Conservation (phyloP, 2,113 vertebrate species). For the Tachycineta bicolor region DNA sequence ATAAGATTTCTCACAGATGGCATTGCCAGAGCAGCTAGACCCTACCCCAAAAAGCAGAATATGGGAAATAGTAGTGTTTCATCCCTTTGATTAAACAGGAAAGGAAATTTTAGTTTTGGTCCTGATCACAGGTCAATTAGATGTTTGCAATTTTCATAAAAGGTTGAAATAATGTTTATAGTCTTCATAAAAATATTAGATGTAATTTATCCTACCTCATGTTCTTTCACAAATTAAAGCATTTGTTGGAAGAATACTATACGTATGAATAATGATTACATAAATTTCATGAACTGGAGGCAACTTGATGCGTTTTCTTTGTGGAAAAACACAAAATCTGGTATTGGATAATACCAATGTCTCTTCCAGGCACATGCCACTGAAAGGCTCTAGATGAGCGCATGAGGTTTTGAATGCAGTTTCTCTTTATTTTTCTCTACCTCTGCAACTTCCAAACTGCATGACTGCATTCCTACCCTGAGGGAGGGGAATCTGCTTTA, state of each 20-base stretch:
- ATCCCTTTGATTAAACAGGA: neutral
- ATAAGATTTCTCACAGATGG: rapidly evolving
- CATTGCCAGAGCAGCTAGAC: neutral
- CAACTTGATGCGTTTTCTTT: neutral
- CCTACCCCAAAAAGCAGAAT: neutral
- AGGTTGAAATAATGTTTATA: neutral
- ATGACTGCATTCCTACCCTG: neutral
- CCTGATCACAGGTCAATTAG: neutral
- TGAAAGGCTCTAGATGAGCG: neutral
- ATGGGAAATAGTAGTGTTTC: neutral
- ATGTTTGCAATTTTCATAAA: neutral
- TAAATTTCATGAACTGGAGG: neutral
- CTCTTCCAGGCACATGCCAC: neutral
- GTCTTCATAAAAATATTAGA: neutral
- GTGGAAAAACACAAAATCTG: neutral
- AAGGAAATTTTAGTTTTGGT: neutral
- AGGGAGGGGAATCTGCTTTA: neutral
- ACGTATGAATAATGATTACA: neutral
- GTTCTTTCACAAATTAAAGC: neutral
- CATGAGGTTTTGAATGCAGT: neutral
- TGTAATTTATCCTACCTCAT: neutral
- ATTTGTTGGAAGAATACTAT: neutral
- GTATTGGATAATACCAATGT: neutral
- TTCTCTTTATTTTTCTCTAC: neutral
- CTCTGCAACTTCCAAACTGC: neutral